phyloP scores from a whole-genome alignment of 1,140 invertebrate species.

The Rhynchophorus ferrugineus region DNA sequence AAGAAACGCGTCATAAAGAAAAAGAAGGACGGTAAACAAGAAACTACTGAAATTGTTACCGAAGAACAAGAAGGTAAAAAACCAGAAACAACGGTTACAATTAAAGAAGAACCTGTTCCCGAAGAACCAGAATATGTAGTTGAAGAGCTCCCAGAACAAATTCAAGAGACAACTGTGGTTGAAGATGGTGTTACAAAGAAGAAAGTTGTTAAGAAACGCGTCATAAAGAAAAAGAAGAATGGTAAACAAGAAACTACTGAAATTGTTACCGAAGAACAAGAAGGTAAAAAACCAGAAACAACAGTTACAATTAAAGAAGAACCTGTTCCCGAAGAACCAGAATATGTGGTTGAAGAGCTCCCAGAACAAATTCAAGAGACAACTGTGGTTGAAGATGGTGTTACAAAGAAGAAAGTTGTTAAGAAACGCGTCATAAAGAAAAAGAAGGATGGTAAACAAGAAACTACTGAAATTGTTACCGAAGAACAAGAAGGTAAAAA shows the following conservation, averaged over 20 bases:
- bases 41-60: slow-evolving; percentile 35
- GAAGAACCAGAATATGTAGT: slow-evolving; percentile 13
- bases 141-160: slow-evolving; percentile 21
- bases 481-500: slow-evolving; percentile 21
- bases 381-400: slow-evolving; percentile 32
- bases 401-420: slow-evolving; percentile 26
- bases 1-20: slow-evolving; percentile 36
- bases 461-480: slow-evolving; percentile 28
- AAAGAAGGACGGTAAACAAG: slow-evolving; percentile 35
- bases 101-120: slow-evolving; percentile 31
- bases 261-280: slow-evolving; percentile 36
- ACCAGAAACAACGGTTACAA: slow-evolving; percentile 35
- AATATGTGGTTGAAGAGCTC: slow-evolving; percentile 17
- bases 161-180: slow-evolving; percentile 4
- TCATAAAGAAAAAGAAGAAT: slow-evolving; percentile 29
- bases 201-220: slow-evolving; percentile 11
- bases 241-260: slow-evolving; percentile 37
- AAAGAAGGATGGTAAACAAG: slow-evolving; percentile 23
- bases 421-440: slow-evolving; percentile 28
- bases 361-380: slow-evolving; percentile 28
- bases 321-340: slow-evolving; percentile 35
- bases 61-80: slow-evolving; percentile 38
- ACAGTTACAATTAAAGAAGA: slow-evolving; percentile 33
- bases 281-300: slow-evolving; percentile 33
- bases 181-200: slow-evolving; percentile 11